Evolutionary conservation across 2,888 invertebrate genomes (phyloP).

Genomic region (Amphipyra tragopoginis): DNA sequence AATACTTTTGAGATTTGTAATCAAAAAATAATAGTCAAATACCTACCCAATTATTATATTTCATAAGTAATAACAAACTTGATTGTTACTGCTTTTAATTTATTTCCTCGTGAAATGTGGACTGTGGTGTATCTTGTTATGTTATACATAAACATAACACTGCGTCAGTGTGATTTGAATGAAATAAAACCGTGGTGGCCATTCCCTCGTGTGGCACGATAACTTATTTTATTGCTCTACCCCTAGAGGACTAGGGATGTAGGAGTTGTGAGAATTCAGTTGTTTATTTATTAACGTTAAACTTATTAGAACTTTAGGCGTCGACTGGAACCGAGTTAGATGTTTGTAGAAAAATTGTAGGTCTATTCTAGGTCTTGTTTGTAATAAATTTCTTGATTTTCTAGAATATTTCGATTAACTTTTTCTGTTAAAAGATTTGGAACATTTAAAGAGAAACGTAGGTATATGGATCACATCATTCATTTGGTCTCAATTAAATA

Average conservation of each 20-base stretch:
- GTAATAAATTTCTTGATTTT: no score
- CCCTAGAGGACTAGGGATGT: slow-evolving; percentile 3
- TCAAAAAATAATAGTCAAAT: no score
- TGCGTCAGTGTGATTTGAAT: slow-evolving; percentile 26
- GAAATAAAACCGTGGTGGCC: slow-evolving; percentile 30
- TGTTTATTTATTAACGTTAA: slow-evolving; percentile 2
- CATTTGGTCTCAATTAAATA: no score
- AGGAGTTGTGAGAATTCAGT: slow-evolving; percentile 5
- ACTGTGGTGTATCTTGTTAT: neutral
- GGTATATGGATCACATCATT: no score
- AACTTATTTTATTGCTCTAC: slow-evolving; percentile 31
- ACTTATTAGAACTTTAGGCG: slow-evolving; percentile 3
- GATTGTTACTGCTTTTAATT: neutral
- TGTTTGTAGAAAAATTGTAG: neutral
- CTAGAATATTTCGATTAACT: no score
- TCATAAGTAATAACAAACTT: neutral
- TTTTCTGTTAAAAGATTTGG: no score
- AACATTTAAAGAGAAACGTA: no score
- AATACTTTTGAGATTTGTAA: no score
- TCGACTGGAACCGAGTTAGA: neutral
- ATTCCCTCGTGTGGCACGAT: slow-evolving; percentile 14
- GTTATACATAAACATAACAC: slow-evolving; percentile 32
- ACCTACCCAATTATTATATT: slow-evolving; percentile 6
- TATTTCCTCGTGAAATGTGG: neutral
- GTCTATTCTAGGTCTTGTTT: no score